Conservation (phyloP, 2,888 invertebrate species). For the Synanthedon formicaeformis region DNA sequence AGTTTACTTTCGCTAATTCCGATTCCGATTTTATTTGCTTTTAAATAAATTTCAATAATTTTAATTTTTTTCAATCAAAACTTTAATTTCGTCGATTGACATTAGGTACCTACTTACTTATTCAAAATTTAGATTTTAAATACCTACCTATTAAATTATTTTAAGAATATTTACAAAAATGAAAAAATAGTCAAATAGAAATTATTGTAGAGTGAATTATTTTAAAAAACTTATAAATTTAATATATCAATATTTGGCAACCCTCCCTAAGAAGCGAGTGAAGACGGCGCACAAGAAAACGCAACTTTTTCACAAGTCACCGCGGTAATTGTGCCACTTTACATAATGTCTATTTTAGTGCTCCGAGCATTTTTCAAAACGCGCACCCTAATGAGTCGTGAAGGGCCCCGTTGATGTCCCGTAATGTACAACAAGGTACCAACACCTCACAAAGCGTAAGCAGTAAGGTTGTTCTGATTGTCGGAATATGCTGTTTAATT, state of each 20-base stretch:
- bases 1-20: too few relatives aligned
- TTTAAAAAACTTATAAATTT: too few relatives aligned
- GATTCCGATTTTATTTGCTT: not conserved
- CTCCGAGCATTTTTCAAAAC: slow-evolving; percentile 50
- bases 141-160: too few relatives aligned
- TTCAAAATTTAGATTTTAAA: too few relatives aligned
- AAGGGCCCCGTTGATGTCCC: slow-evolving; percentile 40
- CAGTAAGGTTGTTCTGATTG: not conserved
- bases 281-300: slow-evolving; percentile 12
- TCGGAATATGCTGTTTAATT: not conserved
- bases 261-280: slow-evolving; percentile 9
- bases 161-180: too few relatives aligned
- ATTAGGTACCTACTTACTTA: too few relatives aligned
- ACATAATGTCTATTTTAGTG: slow-evolving; percentile 69
- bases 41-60: too few relatives aligned
- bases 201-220: too few relatives aligned
- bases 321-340: slow-evolving; percentile 62
- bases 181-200: too few relatives aligned
- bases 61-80: too few relatives aligned
- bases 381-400: slow-evolving; percentile 59
- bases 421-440: slow-evolving; percentile 31
- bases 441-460: not conserved
- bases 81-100: too few relatives aligned
- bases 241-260: slow-evolving; percentile 1
- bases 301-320: slow-evolving; percentile 47